A percentile compares a stretch with the other conserved stretches of the same genome.
phyloP scores from a whole-genome alignment of 2,888 invertebrate genomes.

The Dioctria linearis region DNA sequence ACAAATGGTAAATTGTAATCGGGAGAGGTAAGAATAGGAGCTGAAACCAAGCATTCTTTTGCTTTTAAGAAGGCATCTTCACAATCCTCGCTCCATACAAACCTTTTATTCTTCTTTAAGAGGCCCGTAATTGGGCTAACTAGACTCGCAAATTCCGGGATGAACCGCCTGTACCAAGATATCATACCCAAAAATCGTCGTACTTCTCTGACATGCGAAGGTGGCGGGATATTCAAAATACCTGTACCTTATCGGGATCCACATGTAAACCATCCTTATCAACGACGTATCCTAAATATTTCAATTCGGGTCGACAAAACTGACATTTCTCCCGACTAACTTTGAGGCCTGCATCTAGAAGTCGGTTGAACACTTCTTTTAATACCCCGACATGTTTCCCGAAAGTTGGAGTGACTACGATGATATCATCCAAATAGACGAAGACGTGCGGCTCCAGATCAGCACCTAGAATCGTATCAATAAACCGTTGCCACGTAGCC shows the following conservation, averaged over 20 bases:
- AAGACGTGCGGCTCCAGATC: slow-evolving; percentile 41
- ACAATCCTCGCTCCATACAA: slow-evolving; percentile 5
- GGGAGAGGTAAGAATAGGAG: neutral
- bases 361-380: slow-evolving; percentile 8
- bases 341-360: neutral
- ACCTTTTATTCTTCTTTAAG: slow-evolving; percentile 27
- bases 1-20: slow-evolving; percentile 25
- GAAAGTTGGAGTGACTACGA: slow-evolving; percentile 20
- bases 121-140: slow-evolving; percentile 4
- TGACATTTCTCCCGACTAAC: too few relatives aligned
- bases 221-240: slow-evolving; percentile 16
- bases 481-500: slow-evolving; percentile 49
- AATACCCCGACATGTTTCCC: slow-evolving; percentile 32
- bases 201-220: slow-evolving; percentile 8
- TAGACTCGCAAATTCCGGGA: slow-evolving; percentile 17
- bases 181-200: neutral
- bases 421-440: slow-evolving; percentile 50
- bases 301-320: too few relatives aligned
- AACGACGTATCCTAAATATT: too few relatives aligned
- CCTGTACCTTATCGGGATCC: slow-evolving; percentile 45
- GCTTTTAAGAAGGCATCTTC: slow-evolving; percentile 14
- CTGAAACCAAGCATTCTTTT: slow-evolving; percentile 2
- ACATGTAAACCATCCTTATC: slow-evolving; percentile 8
- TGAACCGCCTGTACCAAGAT: slow-evolving; percentile 48
- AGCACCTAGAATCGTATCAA: slow-evolving; percentile 9